Conservation (phyloP, 1,140 invertebrate species). For the Dendroctonus valens region DNA sequence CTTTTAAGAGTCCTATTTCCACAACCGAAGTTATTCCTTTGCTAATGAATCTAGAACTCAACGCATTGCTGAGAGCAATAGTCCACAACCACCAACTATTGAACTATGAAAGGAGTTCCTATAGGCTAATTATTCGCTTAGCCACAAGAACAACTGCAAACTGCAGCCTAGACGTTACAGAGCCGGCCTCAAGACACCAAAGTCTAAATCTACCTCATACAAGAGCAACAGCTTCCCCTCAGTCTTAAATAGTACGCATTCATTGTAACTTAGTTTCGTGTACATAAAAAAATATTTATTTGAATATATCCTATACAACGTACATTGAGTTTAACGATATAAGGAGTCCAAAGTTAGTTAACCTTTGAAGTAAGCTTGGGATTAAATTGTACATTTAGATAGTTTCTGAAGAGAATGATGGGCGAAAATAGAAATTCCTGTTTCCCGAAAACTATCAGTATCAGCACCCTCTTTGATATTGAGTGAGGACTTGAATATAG, state of each 20-base stretch:
- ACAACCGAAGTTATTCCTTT: background rate
- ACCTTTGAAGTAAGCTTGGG: background rate
- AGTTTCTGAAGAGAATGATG: background rate
- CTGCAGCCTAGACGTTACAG: background rate
- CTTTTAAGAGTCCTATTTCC: background rate
- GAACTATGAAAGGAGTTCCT: background rate
- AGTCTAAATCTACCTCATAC: slow-evolving; percentile 4
- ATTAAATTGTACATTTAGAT: slow-evolving; percentile 1
- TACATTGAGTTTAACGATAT: background rate
- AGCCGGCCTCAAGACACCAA: slow-evolving; percentile 2
- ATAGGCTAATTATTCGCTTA: too few species aligned
- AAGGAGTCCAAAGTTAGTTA: background rate
- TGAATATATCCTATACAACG: slow-evolving; percentile 16
- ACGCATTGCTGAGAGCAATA: background rate
- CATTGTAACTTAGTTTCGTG: slow-evolving; percentile 19
- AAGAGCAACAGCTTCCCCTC: slow-evolving; percentile 36
- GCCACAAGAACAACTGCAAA: too few species aligned
- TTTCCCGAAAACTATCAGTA: background rate
- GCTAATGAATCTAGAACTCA: background rate
- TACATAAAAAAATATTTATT: slow-evolving; percentile 36
- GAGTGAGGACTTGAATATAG: too few species aligned
- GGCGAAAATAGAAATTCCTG: background rate
- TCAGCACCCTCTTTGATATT: too few species aligned
- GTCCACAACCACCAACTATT: background rate
- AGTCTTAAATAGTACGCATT: slow-evolving; percentile 35